Base-by-base conservation (phyloP, 2,797 vertebrate genomes). In the Triplophysa yarkandensis region DNA sequence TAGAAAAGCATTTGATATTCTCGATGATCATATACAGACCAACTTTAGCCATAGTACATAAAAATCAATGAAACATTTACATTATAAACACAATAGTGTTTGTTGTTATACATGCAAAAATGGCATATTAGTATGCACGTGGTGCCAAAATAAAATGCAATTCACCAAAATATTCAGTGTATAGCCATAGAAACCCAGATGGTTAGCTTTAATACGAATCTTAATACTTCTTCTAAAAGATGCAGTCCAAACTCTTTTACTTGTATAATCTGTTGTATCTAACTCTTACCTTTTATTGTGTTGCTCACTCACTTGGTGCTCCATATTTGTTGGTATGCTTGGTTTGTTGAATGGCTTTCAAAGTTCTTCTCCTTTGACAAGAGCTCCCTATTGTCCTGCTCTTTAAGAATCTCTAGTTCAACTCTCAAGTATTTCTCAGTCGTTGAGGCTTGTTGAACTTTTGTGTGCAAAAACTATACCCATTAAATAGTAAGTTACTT, bases 271-370 rank as follows among this genome's bases (percentile, higher is more conserved):
- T n/a, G 41, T 1, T 44, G 6, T 44, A 17, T 44, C 6, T 44
- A 44, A 44, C 41, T 19, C 16, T 77, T 71, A 71, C 52, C 50
- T 32, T 50, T 1, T 6, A 2, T 25, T 52, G 8, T 61, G 58
- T 44, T 44, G 52, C 4, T 66, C 68, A 9, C 39, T 21, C 27
- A n/a, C 43, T 46, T 41, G 4, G 23, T 62, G 25, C 68, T 71
- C 68, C 66, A 71, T 8, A 48, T 9, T 9, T 27, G 9, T 39
- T 25, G 52, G 17, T 57, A 17, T 71, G 32, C 28, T 44, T 54
- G 57, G 6, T 11, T 43, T 16, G 25, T 32, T 57, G 44, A 6
- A n/a, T 67, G 44, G 3, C 27, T 44, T 67, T 10, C 14, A 52
- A 7, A 25, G 11, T 13, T 44, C 30, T 32, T 68, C 17, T 48